These are phyloP conservation scores for Orchesella cincta DNA, from an alignment of 1,140 invertebrate species.

Conservation along the genomic window DNA sequence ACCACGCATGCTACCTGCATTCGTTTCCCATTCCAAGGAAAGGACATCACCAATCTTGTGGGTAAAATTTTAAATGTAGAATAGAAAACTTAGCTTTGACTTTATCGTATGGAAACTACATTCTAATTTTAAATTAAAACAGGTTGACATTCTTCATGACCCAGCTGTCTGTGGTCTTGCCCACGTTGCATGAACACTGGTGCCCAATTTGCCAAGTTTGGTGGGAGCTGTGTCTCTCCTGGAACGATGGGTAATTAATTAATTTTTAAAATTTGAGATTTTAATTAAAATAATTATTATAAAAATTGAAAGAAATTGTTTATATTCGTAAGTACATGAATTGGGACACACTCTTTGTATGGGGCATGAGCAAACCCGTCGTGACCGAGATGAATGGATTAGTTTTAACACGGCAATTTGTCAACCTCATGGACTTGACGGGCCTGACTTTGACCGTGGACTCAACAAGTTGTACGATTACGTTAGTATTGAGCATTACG, in stretches of 20 bases:
- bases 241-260: conserved; percentile 39
- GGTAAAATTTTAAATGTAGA: no score
- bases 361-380: conserved; percentile 48
- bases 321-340: conserved; percentile 34
- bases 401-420: conserved; percentile 45
- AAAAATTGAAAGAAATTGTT: neutral
- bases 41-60: conserved; percentile 27
- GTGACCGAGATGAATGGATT: conserved; percentile 46
- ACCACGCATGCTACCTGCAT: conserved; percentile 44
- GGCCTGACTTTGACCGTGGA: conserved; percentile 35
- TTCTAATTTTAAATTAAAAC: no score
- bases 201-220: conserved; percentile 49
- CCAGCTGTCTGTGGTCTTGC: conserved; percentile 41
- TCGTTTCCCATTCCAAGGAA: conserved; percentile 44
- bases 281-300: neutral
- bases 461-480: conserved; percentile 48
- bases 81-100: no score
- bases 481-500: conserved; percentile 48
- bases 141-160: conserved; percentile 47
- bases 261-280: no score
- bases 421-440: conserved; percentile 46
- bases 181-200: conserved; percentile 46
- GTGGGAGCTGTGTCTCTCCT: conserved; percentile 44
- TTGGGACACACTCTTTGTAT: conserved; percentile 39
- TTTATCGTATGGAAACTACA: no score